These are phyloP conservation scores for Cataglyphis rosenhaueri DNA, from an alignment of 2,888 invertebrate genomes.

Conservation along the genomic window DNA sequence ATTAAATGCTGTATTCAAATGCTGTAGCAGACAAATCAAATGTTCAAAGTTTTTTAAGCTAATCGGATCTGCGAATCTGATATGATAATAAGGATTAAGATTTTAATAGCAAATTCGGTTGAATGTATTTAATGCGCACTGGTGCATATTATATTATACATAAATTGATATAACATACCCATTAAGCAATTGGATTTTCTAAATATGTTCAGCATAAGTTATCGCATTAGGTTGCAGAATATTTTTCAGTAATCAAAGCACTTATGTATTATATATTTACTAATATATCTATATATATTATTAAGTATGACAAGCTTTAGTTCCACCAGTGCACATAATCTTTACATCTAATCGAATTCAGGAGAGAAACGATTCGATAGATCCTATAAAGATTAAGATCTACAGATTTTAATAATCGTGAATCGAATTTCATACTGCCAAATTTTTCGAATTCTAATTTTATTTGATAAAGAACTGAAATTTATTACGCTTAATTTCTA, in stretches of 20 bases:
- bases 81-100: constrained; percentile 9
- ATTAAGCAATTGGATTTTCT: neutral
- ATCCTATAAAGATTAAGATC: neutral
- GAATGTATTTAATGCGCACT: neutral
- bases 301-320: neutral
- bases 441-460: constrained; percentile 50
- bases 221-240: neutral
- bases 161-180: neutral
- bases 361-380: too few species aligned
- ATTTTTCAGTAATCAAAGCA: neutral
- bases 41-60: constrained; percentile 65
- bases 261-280: constrained; percentile 1
- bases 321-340: neutral
- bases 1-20: constrained; percentile 65
- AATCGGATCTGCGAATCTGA: neutral
- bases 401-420: neutral
- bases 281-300: neutral
- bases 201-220: neutral
- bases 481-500: constrained; percentile 70
- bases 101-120: constrained; percentile 1
- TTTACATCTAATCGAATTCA: constrained; percentile 6
- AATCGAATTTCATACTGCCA: constrained; percentile 1
- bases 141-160: neutral
- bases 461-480: constrained; percentile 54
- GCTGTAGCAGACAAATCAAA: constrained; percentile 47